These are phyloP conservation scores for Megathymus violae DNA, from an alignment of 1,140 invertebrate species.

Conservation along the genomic window DNA sequence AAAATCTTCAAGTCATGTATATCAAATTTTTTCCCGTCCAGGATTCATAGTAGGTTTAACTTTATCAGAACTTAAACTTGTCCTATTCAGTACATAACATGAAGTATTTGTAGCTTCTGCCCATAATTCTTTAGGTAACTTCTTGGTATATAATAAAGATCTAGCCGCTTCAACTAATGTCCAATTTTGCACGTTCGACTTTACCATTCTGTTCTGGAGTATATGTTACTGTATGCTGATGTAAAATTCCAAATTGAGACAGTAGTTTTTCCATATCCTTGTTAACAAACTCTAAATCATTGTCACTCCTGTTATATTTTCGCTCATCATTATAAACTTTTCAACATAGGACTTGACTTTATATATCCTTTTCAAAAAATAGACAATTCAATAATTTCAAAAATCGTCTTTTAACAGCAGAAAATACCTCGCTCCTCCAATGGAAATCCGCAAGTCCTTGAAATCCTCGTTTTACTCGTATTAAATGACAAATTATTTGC, in stretches of 20 bases:
- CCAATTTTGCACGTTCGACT: not conserved
- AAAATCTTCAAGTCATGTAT: not conserved
- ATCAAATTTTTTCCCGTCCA: not conserved
- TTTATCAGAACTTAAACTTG: not conserved
- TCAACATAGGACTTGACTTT: too few species aligned
- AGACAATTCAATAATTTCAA: too few species aligned
- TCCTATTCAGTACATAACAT: conserved; percentile 9
- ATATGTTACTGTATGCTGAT: too few species aligned
- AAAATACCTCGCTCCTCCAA: not conserved
- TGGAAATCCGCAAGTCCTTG: too few species aligned
- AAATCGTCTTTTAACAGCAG: not conserved
- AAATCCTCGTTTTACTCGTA: conserved; percentile 5
- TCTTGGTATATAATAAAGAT: not conserved
- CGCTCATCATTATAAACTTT: not conserved
- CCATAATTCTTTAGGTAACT: not conserved
- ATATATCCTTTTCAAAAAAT: too few species aligned
- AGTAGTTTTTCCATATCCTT: too few species aligned
- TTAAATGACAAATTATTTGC: not conserved
- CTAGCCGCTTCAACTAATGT: not conserved
- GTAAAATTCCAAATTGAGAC: too few species aligned
- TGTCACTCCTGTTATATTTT: not conserved
- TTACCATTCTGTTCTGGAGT: too few species aligned
- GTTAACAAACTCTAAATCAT: too few species aligned
- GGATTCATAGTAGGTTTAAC: too few species aligned
- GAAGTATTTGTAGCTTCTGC: not conserved